phyloP scores from a whole-genome alignment of 2,113 vertebrate genomes.

The Campylomormyrus numenius region DNA sequence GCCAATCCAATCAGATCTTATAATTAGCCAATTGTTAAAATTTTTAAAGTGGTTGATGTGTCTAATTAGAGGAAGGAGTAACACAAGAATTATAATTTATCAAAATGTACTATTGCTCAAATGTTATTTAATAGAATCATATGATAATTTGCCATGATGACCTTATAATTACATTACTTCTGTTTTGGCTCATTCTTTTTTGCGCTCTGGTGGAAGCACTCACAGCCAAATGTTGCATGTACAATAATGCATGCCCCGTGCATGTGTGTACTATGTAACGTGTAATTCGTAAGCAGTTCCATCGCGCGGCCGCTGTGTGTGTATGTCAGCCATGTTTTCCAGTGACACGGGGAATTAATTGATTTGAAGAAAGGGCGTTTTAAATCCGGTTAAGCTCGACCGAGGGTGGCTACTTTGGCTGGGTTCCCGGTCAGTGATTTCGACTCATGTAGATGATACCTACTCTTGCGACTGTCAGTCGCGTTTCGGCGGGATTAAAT shows the following conservation, averaged over 20 bases:
- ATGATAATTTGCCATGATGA: background rate
- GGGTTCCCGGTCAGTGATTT: slow-evolving; percentile 59
- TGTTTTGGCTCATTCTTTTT: background rate
- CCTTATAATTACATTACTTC: background rate
- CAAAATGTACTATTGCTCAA: background rate
- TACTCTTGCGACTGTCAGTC: slow-evolving; percentile 34
- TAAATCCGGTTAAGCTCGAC: slow-evolving; percentile 47
- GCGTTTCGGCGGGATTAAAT: slow-evolving; percentile 29
- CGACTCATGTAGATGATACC: slow-evolving; percentile 51
- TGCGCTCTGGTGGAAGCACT: background rate
- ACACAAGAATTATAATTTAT: background rate
- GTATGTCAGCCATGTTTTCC: slow-evolving; percentile 92
- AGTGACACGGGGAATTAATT: slow-evolving; percentile 73
- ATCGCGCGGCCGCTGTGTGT: slow-evolving; percentile 68
- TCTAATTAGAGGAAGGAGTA: background rate
- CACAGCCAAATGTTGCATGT: background rate
- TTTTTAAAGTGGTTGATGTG: background rate
- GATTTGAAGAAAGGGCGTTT: slow-evolving; percentile 67
- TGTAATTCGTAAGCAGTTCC: slow-evolving; percentile 42
- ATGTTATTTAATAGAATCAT: background rate
- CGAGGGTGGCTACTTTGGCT: slow-evolving; percentile 55
- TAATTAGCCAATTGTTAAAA: background rate
- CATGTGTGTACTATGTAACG: background rate
- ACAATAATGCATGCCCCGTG: background rate
- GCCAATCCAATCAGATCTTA: background rate